A percentile compares a stretch with the other conserved stretches of the same genome.
phyloP scores from a whole-genome alignment of 30 jellyfish, hydroid and myxozoan species.

The Hydra vulgaris region DNA sequence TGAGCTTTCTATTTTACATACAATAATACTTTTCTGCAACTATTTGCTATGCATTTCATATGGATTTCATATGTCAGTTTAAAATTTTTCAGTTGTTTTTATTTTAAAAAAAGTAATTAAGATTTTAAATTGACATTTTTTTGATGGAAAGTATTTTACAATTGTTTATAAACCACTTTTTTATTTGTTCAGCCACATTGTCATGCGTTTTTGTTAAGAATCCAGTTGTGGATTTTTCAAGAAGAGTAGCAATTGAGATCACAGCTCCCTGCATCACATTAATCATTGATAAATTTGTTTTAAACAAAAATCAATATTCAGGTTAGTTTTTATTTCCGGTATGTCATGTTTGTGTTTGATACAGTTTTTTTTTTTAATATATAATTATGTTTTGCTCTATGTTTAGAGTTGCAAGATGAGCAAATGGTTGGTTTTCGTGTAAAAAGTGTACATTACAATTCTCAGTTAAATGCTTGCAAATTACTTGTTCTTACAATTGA shows the following conservation, averaged over 20 bases:
- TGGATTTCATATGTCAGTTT: too few relatives aligned
- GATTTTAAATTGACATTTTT: too few relatives aligned
- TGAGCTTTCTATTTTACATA: too few relatives aligned
- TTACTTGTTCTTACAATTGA: conserved; percentile 63
- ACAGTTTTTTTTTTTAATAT: too few relatives aligned
- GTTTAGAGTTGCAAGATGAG: not conserved
- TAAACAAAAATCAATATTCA: not conserved
- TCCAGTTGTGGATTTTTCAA: not conserved
- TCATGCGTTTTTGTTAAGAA: conserved; percentile 28
- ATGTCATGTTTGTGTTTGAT: not conserved
- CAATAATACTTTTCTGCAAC: too few relatives aligned
- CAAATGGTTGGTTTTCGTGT: conserved; percentile 57
- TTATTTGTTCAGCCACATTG: not conserved
- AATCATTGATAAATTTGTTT: conserved; percentile 35
- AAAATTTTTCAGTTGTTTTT: too few relatives aligned
- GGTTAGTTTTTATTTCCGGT: not conserved
- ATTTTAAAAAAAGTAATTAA: too few relatives aligned
- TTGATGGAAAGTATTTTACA: too few relatives aligned
- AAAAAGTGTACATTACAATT: conserved; percentile 26
- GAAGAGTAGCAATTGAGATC: conserved; percentile 50
- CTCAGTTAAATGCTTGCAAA: conserved; percentile 54
- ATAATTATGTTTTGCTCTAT: not conserved
- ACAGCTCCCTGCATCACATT: conserved; percentile 62
- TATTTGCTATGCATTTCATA: too few relatives aligned
- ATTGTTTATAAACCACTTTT: too few relatives aligned